These are phyloP conservation scores for Scrobipalpa costella DNA, from an alignment of 2,888 invertebrate genomes.

Conservation along the genomic window DNA sequence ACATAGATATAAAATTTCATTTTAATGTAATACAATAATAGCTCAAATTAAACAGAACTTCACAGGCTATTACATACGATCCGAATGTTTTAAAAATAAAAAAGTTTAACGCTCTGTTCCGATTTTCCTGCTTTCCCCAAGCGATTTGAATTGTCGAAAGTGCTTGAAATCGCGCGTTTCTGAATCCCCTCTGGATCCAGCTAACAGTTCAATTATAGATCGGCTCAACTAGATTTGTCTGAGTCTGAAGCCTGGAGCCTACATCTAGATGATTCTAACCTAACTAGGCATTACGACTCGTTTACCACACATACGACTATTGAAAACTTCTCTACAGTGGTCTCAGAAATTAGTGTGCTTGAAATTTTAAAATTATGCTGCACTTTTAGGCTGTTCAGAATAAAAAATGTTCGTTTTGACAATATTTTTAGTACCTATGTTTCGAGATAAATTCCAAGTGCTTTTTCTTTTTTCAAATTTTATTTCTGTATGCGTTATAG, in stretches of 20 bases:
- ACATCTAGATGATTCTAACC: constrained; percentile 74
- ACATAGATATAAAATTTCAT: too few species aligned
- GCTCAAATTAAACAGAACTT: too few species aligned
- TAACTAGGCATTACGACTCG: constrained; percentile 73
- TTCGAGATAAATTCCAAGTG: too few species aligned
- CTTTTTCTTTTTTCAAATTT: not conserved
- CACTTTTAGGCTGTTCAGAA: too few species aligned
- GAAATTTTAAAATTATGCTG: not conserved
- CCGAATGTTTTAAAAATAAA: not conserved
- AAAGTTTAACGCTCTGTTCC: not conserved
- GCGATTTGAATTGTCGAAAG: constrained; percentile 29
- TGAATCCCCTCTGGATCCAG: constrained; percentile 29
- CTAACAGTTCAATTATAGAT: constrained; percentile 61
- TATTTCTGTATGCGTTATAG: constrained; percentile 48
- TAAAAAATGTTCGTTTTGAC: too few species aligned
- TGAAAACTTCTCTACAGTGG: constrained; percentile 64
- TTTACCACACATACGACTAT: constrained; percentile 68
- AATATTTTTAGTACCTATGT: too few species aligned
- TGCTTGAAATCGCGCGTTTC: constrained; percentile 11
- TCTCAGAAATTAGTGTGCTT: constrained; percentile 29
- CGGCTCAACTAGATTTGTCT: constrained; percentile 43
- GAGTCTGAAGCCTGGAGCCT: constrained; percentile 48
- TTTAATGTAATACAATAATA: too few species aligned
- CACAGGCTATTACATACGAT: too few species aligned
- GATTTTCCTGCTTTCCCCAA: not conserved